Conservation (phyloP, 2,113 vertebrate genomes). For the Pelusios castaneus region DNA sequence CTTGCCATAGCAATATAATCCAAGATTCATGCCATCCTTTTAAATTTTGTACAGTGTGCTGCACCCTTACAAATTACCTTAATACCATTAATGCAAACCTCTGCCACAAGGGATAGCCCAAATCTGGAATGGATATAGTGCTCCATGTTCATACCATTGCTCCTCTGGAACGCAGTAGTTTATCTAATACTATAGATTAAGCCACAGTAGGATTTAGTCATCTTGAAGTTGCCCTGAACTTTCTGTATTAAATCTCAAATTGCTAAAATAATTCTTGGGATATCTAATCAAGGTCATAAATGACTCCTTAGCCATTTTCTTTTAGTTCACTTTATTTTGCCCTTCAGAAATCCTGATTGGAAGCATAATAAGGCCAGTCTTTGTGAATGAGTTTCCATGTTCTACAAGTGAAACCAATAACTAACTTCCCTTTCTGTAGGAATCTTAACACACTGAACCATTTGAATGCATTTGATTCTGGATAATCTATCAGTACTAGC, state of each 20-base stretch:
- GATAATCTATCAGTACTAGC: accelerated
- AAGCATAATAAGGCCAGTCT: background rate
- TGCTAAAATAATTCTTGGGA: background rate
- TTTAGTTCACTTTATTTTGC: background rate
- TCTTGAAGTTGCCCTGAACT: background rate
- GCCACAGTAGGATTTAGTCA: background rate
- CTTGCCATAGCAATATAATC: background rate
- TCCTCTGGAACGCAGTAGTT: background rate
- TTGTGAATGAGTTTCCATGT: background rate
- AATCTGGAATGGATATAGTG: background rate
- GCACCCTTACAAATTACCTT: background rate
- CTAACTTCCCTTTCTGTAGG: accelerated
- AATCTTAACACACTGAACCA: accelerated
- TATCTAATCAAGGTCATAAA: background rate
- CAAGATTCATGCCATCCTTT: background rate
- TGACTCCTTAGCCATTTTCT: background rate
- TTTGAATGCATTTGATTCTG: background rate
- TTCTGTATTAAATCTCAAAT: background rate
- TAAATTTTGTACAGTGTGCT: background rate
- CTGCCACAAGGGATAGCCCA: background rate
- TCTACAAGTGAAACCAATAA: background rate
- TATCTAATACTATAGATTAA: background rate
- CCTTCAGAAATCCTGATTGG: background rate
- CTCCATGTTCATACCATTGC: background rate
- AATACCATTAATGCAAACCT: background rate